phyloP scores from a whole-genome alignment of 2,113 vertebrate genomes.

The Mesoclemmys tuberculata region DNA sequence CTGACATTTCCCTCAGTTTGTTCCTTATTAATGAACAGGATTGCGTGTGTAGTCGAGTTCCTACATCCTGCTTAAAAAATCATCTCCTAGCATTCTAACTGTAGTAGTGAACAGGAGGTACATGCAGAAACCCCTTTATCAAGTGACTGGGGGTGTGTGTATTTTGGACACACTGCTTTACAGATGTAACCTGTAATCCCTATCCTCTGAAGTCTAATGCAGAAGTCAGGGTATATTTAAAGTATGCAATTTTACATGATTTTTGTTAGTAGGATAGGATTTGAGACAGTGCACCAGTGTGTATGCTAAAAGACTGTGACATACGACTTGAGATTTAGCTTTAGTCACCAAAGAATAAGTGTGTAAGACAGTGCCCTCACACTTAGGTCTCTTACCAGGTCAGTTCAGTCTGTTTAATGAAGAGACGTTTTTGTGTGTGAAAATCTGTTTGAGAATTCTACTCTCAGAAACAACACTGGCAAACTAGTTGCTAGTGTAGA shows the following conservation, averaged over 20 bases:
- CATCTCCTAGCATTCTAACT: neutral
- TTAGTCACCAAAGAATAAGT: neutral
- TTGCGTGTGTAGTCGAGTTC: neutral
- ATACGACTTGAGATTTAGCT: neutral
- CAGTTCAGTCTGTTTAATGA: neutral
- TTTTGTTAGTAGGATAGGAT: neutral
- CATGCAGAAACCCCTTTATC: neutral
- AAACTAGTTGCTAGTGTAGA: neutral
- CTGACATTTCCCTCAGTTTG: neutral
- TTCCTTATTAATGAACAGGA: neutral
- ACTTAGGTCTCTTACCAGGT: neutral
- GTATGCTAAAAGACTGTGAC: neutral
- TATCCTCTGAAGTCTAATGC: fast-evolving
- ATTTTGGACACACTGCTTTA: neutral
- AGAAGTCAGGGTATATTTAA: neutral
- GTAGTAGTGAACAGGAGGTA: neutral
- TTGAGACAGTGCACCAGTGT: neutral
- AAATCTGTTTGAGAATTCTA: neutral
- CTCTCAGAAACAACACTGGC: neutral
- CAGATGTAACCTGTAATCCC: neutral
- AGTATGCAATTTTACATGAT: fast-evolving
- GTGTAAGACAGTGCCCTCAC: neutral
- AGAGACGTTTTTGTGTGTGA: fast-evolving
- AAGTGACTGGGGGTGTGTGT: neutral
- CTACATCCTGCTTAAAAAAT: neutral